Evolutionary conservation across 2,797 vertebrate genomes (phyloP), one percentile per base, ranked within the genome.

Genomic region (Enteromius viviparus): DNA sequence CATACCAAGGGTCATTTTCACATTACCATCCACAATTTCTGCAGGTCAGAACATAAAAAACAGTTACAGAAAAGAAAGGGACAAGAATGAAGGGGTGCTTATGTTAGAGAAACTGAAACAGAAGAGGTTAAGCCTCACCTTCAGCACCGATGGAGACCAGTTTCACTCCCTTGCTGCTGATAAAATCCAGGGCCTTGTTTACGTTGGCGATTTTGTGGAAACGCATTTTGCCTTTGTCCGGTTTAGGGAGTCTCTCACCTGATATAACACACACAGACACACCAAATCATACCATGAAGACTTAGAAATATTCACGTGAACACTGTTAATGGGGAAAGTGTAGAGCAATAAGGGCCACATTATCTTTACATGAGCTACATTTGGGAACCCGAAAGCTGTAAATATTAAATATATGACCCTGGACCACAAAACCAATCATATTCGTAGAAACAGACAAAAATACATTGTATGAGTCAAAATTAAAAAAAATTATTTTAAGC

Each of bases 141-240:
- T 97, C 96, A 53, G 96, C 96, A 76, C 96, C 96, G 0, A 97
- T 97, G 82, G 96, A 97, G 83, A 97, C 95, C 91, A 97, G 92
- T 81, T 96, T 97, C 49, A 97, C 96, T 21, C 96, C 96, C 87
- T 97, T 97, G 94, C 96, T 97, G 92, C 95, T 93, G 86, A 97
- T 97, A 88, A 94, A 97, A 88, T 97, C 96, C 89, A 97, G 92
- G 53, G 96, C 96, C 91, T 97, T 97, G 82, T 97, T 97, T 88
- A 97, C 96, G 34, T 97, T 97, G 91, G 96, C 96, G 0, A 97
- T 97, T 91, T 96, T 97, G 91, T 97, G 96, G 92, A 97, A 97
- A 89, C 96, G 96, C 96, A 97, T 97, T 92, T 97, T 97, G 89
- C 96, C 96, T 91, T 97, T 97, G 92, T 97, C 96, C 1, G 96